A percentile compares a stretch with the other conserved stretches of the same genome.
phyloP scores from a whole-genome alignment of 2,797 vertebrate species.

The Threskiornis aethiopicus region DNA sequence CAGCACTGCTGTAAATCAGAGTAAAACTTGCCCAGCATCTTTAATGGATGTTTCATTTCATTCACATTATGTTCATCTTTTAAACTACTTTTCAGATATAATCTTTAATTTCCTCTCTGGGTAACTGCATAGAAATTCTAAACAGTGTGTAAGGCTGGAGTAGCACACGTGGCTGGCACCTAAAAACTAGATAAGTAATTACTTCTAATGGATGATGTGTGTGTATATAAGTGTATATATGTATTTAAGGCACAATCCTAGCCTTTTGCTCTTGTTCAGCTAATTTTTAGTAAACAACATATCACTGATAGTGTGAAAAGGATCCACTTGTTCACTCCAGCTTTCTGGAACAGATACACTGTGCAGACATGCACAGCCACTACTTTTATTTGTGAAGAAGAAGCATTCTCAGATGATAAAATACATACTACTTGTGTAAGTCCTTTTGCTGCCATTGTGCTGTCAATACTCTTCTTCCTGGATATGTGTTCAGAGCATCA shows the following conservation, averaged over 20 bases:
- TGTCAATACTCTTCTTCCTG: background rate
- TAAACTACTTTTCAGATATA: background rate
- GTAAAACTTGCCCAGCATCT: background rate
- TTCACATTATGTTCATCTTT: constrained; percentile 16
- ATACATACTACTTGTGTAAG: background rate
- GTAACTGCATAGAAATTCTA: background rate
- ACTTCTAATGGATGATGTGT: background rate
- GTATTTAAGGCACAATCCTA: background rate
- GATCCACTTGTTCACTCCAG: background rate
- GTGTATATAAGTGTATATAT: background rate
- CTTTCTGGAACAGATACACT: background rate
- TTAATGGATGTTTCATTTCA: background rate
- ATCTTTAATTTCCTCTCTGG: constrained; percentile 39
- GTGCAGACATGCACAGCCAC: background rate
- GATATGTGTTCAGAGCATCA: background rate
- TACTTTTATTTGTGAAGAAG: background rate
- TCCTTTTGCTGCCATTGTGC: background rate
- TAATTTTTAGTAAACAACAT: background rate
- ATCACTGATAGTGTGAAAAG: background rate
- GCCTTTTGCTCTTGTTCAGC: background rate
- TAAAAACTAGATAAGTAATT: background rate
- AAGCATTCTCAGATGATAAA: background rate
- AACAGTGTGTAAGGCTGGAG: background rate
- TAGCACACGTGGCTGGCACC: background rate
- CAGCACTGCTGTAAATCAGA: constrained; percentile 4